Conservation (phyloP, 2,888 invertebrate genomes). For the Luperina testacea region DNA sequence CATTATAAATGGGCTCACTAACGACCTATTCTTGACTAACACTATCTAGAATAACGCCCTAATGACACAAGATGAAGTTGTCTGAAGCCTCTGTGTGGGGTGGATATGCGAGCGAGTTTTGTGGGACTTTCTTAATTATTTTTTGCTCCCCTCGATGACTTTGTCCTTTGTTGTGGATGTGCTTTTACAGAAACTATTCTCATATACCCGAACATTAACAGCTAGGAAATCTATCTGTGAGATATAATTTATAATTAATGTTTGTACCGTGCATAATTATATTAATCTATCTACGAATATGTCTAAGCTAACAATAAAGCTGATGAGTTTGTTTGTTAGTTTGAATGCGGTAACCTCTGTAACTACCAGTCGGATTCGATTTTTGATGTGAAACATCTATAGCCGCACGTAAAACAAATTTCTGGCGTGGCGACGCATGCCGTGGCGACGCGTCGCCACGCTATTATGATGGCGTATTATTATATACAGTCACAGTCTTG, state of each 20-base stretch:
- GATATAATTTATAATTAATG: background rate
- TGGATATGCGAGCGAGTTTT: background rate
- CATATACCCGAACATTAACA: background rate
- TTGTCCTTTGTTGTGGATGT: background rate
- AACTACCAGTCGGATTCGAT: too few species aligned
- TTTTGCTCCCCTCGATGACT: background rate
- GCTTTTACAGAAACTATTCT: background rate
- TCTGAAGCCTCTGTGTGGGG: conserved; percentile 48
- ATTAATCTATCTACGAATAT: too few species aligned
- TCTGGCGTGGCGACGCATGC: too few species aligned
- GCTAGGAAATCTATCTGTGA: background rate
- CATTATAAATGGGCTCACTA: conserved; percentile 61
- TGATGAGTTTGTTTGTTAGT: too few species aligned
- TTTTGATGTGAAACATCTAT: too few species aligned
- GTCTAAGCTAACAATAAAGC: too few species aligned
- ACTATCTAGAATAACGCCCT: conserved; percentile 64
- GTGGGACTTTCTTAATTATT: background rate
- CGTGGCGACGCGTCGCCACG: too few species aligned
- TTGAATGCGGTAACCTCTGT: too few species aligned
- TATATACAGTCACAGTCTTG: too few species aligned
- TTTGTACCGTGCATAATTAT: too few species aligned
- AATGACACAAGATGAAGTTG: conserved; percentile 68
- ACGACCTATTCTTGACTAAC: conserved; percentile 66
- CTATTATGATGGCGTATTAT: too few species aligned
- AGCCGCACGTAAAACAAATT: too few species aligned